A percentile compares a stretch with the other conserved stretches of the same genome.
Conservation (phyloP, 2,113 vertebrate genomes). For the Emydocephalus ijimae region DNA sequence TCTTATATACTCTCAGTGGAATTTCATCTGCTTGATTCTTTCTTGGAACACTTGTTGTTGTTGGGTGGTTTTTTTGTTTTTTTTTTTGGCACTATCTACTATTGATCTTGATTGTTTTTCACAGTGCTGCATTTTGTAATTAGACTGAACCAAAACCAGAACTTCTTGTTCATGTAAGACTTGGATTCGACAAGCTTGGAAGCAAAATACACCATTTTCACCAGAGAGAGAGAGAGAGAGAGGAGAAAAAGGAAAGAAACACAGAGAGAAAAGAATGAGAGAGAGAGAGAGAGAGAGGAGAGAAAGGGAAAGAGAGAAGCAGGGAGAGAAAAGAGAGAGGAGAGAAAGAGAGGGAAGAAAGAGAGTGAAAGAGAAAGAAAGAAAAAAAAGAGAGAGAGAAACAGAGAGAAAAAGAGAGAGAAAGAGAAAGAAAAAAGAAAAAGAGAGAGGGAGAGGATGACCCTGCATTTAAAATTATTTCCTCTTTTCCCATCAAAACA, state of each 20-base stretch:
- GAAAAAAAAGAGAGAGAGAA: no score
- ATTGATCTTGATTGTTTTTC: conserved; percentile 19
- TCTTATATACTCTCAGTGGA: neutral
- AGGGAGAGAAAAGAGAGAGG: no score
- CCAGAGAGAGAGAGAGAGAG: neutral
- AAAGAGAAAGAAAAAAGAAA: rapidly evolving
- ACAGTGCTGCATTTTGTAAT: neutral
- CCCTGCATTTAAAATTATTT: neutral
- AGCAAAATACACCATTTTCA: neutral
- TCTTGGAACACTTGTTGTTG: conserved; percentile 12
- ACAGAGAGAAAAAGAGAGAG: no score
- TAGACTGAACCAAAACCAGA: neutral
- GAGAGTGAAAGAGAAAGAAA: no score
- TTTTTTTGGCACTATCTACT: neutral
- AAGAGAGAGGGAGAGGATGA: neutral
- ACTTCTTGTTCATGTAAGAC: conserved; percentile 27
- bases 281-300: no score
- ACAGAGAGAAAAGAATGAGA: no score
- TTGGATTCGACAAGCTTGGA: conserved; percentile 42
- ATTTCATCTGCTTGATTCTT: conserved; percentile 15
- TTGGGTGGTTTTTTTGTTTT: no score
- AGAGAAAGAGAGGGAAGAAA: no score
- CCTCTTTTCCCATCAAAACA: neutral
- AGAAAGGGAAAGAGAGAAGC: no score
- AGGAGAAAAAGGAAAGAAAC: no score